Evolutionary conservation across 2,113 vertebrate species (phyloP), one percentile per base, ranked within the genome.

Genomic region (Hemibagrus wyckioides): DNA sequence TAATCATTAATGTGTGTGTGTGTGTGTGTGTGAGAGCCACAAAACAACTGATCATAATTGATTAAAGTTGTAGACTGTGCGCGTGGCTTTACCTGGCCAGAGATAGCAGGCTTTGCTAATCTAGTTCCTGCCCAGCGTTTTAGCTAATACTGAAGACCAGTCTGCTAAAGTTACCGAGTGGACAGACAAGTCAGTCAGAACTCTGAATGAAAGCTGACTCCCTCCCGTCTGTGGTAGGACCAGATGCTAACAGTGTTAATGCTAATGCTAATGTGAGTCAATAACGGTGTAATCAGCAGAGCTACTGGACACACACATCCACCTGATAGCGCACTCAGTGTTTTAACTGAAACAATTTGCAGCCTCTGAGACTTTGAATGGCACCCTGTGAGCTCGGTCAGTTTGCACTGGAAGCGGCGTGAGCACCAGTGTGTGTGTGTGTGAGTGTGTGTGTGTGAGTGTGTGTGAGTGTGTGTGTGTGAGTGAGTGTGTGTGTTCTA

Each of bases 401-500:
- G 57, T 75, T 61, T 80, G 48, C 30, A 44, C 52, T 63, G 13
- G 41, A 48, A 75, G 71, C 19, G 5, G 39, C 41, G 6, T 79
- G 76, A 79, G 15, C 48, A 52, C 44, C 80, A 36, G n/a, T n/a
- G n/a, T n/a, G n/a, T n/a, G n/a, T n/a, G n/a, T n/a, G n/a, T n/a
- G n/a, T 6, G 41, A 4, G 41, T 44, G 41, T 44, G 41, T 44
- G 41, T 44, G 80, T 65, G 76, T 52, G 75, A 52, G 75, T 52
- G 75, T 54, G 83, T 19, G 80, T 14, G 54, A 17, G 44, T 19
- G 30, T 59, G 30, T 59, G 83, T 8, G 83, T n/a, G 67, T 75
- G 59, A 23, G 83, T 44, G 69, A 21, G 85, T 80, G 76, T 86
- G 85, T 86, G 88, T 76, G 83, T 87, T 85, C 89, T 88, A 90